Base-by-base conservation (phyloP, 2,888 invertebrate species). In the Drosophila barbarae region DNA sequence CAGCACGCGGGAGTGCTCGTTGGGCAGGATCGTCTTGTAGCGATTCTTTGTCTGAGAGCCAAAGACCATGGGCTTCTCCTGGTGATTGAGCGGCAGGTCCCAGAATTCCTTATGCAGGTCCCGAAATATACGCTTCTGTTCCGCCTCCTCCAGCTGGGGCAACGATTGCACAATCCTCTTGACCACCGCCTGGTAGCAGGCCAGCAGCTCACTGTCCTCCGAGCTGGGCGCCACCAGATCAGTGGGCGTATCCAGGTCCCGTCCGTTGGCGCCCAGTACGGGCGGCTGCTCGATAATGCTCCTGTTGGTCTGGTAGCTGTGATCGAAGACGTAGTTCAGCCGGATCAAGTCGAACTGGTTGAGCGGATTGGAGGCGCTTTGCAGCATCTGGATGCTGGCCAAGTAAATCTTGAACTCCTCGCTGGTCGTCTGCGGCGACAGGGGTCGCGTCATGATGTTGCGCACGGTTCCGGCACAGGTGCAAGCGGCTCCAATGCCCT, bases 21-120 rank as follows among this genome's bases (percentile, higher is more conserved):
- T 96, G 30, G 97, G 96, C 85, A 98, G 90, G 53, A 98, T 96
- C 0, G 95, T 94, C 87, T 95, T 94, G 86, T 98, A 98, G 71
- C 98, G 92, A 89, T 98, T 98, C 90, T 96, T 96, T 13, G 93
- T 91, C 75, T 96, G 96, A 28, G 96, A 95, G 0, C 97, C 97
- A 30, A 95, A 95, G 1, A 97, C 95, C 84, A 95, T 93, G 9
- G 96, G 94, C 85, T 96, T 96, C 86, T 97, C 96, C 74, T 97
- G 96, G 73, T 96, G 94, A 89, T 98, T 98, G 67, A 96, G 92
- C 0, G 97, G 97, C 84, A 98, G 93, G 88, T 97, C 96, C 97
- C 97, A 97, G 87, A 98, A 98, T 88, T 98, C 97, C 84, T 96
- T 94, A 86, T 95, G 94, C 54, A 98, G 87, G 70, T 92, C 93